Evolutionary conservation across 2,888 invertebrate species (phyloP).

Genomic region (Amphimallon solstitiale): DNA sequence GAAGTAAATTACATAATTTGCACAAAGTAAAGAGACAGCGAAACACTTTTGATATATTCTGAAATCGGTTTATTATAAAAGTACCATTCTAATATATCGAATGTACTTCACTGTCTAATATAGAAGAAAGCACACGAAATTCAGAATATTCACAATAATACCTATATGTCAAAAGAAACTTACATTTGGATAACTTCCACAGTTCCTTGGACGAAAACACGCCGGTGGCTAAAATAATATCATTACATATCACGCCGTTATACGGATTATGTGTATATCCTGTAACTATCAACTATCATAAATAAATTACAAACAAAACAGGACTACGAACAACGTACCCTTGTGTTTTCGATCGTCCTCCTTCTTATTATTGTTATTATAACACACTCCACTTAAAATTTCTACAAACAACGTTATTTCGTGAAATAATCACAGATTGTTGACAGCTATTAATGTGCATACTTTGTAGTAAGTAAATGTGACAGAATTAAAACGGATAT

Average conservation of each 20-base stretch:
- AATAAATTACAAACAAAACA: constrained; percentile 36
- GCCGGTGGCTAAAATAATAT: constrained; percentile 99
- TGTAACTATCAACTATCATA: constrained; percentile 59
- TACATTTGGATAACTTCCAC: constrained; percentile 94
- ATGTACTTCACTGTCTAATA: too few relatives aligned
- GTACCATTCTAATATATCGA: too few relatives aligned
- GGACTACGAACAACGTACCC: constrained; percentile 65
- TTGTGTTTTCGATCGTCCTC: constrained; percentile 81
- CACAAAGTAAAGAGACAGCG: too few relatives aligned
- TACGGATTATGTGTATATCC: constrained; percentile 94
- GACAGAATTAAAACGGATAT: too few relatives aligned
- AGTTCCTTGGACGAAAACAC: constrained; percentile 99
- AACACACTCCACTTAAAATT: constrained; percentile 79
- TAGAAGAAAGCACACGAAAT: too few relatives aligned
- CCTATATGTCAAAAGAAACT: constrained; percentile 48
- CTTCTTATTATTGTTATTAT: constrained; percentile 75
- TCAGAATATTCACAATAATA: too few relatives aligned
- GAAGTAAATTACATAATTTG: too few relatives aligned
- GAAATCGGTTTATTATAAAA: too few relatives aligned
- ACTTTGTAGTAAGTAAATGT: background rate
- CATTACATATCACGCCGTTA: constrained; percentile 98
- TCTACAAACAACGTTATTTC: constrained; percentile 67
- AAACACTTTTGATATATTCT: too few relatives aligned
- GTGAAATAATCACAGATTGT: constrained; percentile 3
- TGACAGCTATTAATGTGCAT: background rate